Percentiles rank a stretch among this genome's conserved stretches.
Evolutionary conservation across 2,113 vertebrate genomes (phyloP).

Genomic region (Maylandia zebra): DNA sequence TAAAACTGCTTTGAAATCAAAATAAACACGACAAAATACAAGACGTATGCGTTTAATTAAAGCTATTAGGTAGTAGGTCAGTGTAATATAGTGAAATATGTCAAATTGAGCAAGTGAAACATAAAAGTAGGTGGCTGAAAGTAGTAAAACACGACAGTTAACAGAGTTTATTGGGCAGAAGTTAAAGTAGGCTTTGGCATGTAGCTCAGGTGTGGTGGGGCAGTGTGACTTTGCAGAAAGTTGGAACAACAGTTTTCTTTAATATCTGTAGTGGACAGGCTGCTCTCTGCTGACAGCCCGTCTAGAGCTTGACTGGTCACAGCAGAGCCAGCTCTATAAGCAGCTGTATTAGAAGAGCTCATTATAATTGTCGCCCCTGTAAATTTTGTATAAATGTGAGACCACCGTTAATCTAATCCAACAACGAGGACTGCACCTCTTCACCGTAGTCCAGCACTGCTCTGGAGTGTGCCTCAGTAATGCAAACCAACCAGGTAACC

Average conservation of each 20-base stretch:
- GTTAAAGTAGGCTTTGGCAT: fast-evolving
- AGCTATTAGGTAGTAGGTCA: background rate
- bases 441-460: background rate
- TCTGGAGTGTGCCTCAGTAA: background rate
- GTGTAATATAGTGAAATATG: background rate
- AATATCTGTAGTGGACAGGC: background rate
- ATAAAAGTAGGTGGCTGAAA: background rate
- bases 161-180: background rate
- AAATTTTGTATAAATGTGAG: background rate
- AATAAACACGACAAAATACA: background rate
- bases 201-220: background rate
- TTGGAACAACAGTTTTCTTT: background rate
- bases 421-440: background rate
- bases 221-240: background rate
- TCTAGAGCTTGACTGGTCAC: background rate
- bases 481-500: background rate
- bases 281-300: no score
- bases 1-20: background rate
- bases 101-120: background rate
- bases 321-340: background rate
- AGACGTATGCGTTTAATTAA: fast-evolving
- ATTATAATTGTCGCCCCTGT: background rate
- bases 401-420: background rate
- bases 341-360: background rate
- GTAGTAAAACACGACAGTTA: background rate